These are phyloP conservation scores for Varecia variegata DNA, from an alignment of 2,797 vertebrate genomes.

Conservation along the genomic window DNA sequence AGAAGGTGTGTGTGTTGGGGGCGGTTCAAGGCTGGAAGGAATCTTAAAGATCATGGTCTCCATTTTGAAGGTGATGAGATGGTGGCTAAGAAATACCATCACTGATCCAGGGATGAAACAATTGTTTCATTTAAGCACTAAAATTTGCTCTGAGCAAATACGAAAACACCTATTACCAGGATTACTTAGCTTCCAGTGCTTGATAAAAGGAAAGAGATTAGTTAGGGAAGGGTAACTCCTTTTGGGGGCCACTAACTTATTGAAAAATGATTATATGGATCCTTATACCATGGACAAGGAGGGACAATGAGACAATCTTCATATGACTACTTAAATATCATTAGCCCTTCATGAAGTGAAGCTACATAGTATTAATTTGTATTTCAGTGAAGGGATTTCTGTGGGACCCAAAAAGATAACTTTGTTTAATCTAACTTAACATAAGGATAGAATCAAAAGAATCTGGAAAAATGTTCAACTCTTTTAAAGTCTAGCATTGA, in stretches of 20 bases:
- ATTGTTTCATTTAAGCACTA: neutral
- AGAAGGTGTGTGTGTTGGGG: neutral
- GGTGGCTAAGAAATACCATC: neutral
- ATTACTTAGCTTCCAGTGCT: neutral
- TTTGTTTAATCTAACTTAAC: neutral
- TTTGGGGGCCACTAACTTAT: neutral
- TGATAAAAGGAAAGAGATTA: neutral
- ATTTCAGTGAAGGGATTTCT: neutral
- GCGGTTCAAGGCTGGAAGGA: neutral
- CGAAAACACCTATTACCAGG: neutral
- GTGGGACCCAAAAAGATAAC: neutral
- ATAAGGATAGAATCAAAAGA: neutral
- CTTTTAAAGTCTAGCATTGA: neutral
- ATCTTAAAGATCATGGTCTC: neutral
- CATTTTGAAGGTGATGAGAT: neutral
- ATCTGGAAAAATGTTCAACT: neutral
- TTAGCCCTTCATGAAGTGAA: neutral
- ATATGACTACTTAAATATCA: neutral
- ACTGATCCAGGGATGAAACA: neutral
- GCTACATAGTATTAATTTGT: neutral
- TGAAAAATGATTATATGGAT: neutral
- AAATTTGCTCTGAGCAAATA: neutral
- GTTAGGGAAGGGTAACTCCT: neutral
- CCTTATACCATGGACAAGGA: neutral
- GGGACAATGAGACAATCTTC: neutral